Base-by-base conservation (phyloP, 2,113 vertebrate genomes). In the Cryptotis parvus region DNA sequence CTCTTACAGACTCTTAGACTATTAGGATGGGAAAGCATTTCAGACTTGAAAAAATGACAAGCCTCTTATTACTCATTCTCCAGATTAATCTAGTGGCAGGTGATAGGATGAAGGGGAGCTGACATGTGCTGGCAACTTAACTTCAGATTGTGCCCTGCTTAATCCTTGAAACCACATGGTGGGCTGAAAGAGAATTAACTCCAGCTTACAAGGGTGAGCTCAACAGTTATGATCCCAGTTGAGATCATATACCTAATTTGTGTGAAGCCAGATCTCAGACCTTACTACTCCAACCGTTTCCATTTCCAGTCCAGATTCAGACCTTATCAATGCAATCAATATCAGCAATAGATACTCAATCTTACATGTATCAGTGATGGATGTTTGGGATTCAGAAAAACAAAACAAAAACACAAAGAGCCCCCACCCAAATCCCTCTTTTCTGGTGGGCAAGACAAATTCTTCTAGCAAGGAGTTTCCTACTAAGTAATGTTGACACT, bases 281-380 rank as follows among this genome's bases (percentile, higher is more conserved):
- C 41, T 4, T 61, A 26, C 89, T 8, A n/a, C 9, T 61, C 66
- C 68, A 70, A n/a, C 39, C 66, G n/a, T 81, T 37, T 37, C 31
- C 24, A 24, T 20, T 41, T 84, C 27, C 15, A 6, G 8, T 68
- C 39, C 22, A 27, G 80, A 79, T 45, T 4, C n/a, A 4, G 63
- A 66, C 29, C 31, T 66, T 20, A 77, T 41, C 77, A 72, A 14
- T 49, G 9, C 22, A 74, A 6, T 31, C 35, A 20, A 52, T 33
- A 61, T 41, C 33, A 55, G 41, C 33, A 84, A 27, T 29, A 4
- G 22, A 29, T 31, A 18, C 16, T 35, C 14, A 37, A 9, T 58
- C 79, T 91, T 66, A 41, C 14, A 65, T 9, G 39, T 55, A 73
- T 74, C 92, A 73, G 91, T 86, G 69, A 91, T 81, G 74, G 81